These are phyloP conservation scores for Sebastes ruberrimus DNA, from an alignment of 2,797 vertebrate species.

Conservation along the genomic window DNA sequence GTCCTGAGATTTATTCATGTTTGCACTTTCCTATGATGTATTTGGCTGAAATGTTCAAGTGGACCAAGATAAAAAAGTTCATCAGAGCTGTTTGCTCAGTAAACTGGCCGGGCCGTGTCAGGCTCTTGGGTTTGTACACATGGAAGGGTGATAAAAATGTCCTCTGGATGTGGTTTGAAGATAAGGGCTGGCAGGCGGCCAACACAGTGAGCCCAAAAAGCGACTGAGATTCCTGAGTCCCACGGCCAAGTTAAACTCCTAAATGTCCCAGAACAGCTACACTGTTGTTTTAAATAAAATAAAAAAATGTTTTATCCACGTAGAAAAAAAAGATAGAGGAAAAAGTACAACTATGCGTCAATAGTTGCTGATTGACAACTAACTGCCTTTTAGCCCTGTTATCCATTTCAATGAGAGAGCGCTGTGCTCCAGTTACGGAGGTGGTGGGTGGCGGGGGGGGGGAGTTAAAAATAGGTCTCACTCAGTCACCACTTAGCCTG, in stretches of 20 bases:
- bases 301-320: not conserved
- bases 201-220: conserved; percentile 16
- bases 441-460: rapidly evolving
- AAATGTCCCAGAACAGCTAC: conserved; percentile 2
- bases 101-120: conserved; percentile 6
- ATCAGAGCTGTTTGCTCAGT: conserved; percentile 42
- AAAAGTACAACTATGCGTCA: not conserved
- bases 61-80: conserved; percentile 35
- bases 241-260: conserved; percentile 17
- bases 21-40: conserved; percentile 22
- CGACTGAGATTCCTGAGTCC: conserved; percentile 15
- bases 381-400: conserved; percentile 56
- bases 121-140: conserved; percentile 54
- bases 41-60: conserved; percentile 24
- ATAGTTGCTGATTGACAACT: conserved; percentile 53
- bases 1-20: conserved; percentile 1
- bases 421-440: conserved; percentile 70
- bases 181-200: conserved; percentile 53
- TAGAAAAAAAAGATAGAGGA: not conserved
- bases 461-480: conserved; percentile 79
- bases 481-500: conserved; percentile 79
- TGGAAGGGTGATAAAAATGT: conserved; percentile 54
- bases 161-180: conserved; percentile 46
- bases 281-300: not conserved
- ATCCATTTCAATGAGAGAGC: conserved; percentile 60